Evolutionary conservation across 2,888 invertebrate genomes (phyloP), one percentile per base, ranked within the genome.

Genomic region (Caenorhabditis angaria): DNA sequence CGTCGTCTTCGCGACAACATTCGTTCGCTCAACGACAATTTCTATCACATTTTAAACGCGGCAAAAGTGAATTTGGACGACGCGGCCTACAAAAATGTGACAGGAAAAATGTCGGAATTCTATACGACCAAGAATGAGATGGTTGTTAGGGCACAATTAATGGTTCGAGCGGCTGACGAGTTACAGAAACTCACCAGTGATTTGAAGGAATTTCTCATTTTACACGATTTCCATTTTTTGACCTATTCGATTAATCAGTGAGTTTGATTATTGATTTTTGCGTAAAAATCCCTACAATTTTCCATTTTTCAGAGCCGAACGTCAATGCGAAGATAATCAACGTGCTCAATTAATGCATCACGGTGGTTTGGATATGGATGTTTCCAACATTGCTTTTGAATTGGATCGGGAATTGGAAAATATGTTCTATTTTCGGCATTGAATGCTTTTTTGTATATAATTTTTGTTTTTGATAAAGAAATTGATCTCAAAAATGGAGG

Each of bases 141-240:
- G 78, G 65, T 70, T 27, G 81, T 80, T 28, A 70, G 84, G 25
- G 82, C 84, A n/a, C 83, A 83, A 27, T 71, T 85, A 22, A 83
- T 85, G 70, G 95, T 96, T 0, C 91, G 97, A 84, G 97, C 97
- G 68, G 95, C 95, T 0, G 97, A 97, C 90, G 95, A 96, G 0
- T 89, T 99, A 27, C 94, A 96, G 93, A 97, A 97, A 88, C 90
- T 99, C 29, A 95, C 97, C 0, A 94, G 96, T 0, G 97, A 97
- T 88, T 94, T 99, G 75, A 97, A 97, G 87, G 97, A 99, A 88
- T 99, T 97, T 88, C 90, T 97, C 54, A 96, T 97, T 84, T 90
- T 99, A 24, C 97, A 97, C 88, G 97, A 99, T 89, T 99, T 99
- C 88, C 95, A 95, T 54, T 95, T 96, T 1, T 94, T 97, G 0